Conservation (phyloP, 2,888 invertebrate species). For the Suillia variegata region DNA sequence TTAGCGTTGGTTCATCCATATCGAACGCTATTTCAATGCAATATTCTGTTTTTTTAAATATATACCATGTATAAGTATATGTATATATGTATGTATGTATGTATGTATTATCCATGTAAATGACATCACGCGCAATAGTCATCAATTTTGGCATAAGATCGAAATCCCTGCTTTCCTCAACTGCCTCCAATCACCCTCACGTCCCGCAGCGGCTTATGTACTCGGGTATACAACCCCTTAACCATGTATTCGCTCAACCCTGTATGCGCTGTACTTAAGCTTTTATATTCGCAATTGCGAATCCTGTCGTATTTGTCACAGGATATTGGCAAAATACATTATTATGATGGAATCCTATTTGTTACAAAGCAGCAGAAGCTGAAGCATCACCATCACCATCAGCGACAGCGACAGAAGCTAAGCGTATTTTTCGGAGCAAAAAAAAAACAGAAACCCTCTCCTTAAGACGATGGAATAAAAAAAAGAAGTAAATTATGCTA, state of each 20-base stretch:
- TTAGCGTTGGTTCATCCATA: too few species aligned
- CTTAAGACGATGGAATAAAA: not conserved
- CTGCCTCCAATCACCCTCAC: not conserved
- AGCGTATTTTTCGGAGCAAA: not conserved
- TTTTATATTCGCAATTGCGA: conserved; percentile 48
- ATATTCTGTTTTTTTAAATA: too few species aligned
- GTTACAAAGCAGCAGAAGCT: conserved; percentile 43
- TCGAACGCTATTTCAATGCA: too few species aligned
- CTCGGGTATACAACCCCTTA: not conserved
- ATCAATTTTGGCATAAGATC: conserved; percentile 42
- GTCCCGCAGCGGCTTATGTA: not conserved
- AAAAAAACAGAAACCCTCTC: too few species aligned
- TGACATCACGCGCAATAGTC: conserved; percentile 51
- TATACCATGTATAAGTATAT: too few species aligned
- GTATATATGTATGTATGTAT: too few species aligned
- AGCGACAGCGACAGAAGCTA: too few species aligned
- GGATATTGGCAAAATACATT: conserved; percentile 43
- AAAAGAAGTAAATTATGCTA: conserved; percentile 55
- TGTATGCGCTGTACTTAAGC: not conserved
- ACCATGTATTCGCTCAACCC: not conserved
- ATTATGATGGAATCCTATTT: conserved; percentile 55
- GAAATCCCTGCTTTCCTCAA: conserved; percentile 27
- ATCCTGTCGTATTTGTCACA: conserved; percentile 51
- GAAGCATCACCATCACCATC: conserved; percentile 36
- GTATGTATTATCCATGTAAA: too few species aligned